Conservation (phyloP, 2,888 invertebrate species). For the Drosophila mayaguana region DNA sequence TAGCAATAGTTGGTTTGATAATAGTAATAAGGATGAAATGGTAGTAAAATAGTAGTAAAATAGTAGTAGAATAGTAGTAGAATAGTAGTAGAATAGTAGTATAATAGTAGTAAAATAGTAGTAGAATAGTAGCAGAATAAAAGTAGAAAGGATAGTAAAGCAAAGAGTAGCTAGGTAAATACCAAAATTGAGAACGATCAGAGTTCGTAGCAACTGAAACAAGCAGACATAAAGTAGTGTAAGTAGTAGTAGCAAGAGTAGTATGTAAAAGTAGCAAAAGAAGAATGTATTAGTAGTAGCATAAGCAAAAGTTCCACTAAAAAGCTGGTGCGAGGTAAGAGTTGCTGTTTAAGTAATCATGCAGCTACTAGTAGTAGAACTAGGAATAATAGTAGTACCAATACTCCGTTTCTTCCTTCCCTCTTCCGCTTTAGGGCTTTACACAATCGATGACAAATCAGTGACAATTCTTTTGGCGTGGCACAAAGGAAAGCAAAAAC, state of each 20-base stretch:
- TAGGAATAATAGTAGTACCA: background rate
- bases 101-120: background rate
- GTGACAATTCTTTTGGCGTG: slow-evolving; percentile 1
- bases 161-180: too few species aligned
- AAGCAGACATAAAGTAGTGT: too few species aligned
- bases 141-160: too few species aligned
- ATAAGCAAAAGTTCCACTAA: background rate
- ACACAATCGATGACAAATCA: slow-evolving; percentile 2
- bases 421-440: background rate
- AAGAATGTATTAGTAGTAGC: background rate
- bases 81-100: background rate
- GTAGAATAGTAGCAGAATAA: background rate
- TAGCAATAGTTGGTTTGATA: background rate
- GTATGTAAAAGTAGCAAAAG: background rate
- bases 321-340: too few species aligned
- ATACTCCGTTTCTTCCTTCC: too few species aligned
- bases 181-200: too few species aligned
- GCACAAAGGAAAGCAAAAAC: background rate
- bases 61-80: too few species aligned
- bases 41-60: background rate
- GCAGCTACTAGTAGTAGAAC: background rate
- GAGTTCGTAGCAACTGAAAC: too few species aligned
- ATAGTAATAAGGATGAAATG: background rate
- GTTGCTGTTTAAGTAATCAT: background rate
- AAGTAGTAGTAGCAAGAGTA: background rate